phyloP scores from a whole-genome alignment of 1,140 invertebrate genomes.

The Ceratina japonica region DNA sequence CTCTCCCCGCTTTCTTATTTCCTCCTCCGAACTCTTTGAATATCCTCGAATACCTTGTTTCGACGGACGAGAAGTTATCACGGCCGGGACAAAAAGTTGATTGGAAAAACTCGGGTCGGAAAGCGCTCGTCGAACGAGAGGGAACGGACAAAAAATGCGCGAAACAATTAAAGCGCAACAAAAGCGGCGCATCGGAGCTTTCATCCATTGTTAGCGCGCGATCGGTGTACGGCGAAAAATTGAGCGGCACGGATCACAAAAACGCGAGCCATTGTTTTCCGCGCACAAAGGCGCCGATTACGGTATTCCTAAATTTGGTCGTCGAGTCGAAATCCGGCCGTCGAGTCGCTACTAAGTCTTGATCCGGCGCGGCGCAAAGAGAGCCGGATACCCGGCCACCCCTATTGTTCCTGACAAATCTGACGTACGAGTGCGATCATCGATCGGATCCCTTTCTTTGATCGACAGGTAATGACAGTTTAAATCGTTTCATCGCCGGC shows the following conservation, averaged over 20 bases:
- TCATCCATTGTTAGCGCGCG: conserved; percentile 16
- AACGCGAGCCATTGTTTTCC: conserved; percentile 39
- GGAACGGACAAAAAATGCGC: not conserved
- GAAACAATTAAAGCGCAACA: conserved; percentile 36
- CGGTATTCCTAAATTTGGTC: conserved; percentile 56
- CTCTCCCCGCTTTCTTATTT: conserved; percentile 7
- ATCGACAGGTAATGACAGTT: conserved; percentile 75
- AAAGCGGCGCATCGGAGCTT: conserved; percentile 29
- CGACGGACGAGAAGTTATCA: not conserved
- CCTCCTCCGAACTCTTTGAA: conserved; percentile 11
- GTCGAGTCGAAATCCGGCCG: conserved; percentile 47
- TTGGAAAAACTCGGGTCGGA: not conserved
- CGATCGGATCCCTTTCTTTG: conserved; percentile 70
- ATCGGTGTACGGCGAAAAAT: conserved; percentile 26
- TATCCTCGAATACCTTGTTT: conserved; percentile 1
- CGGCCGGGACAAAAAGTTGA: not conserved
- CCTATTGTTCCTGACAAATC: conserved; percentile 73
- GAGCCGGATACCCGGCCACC: conserved; percentile 25
- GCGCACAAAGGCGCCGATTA: conserved; percentile 28
- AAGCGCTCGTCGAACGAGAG: not conserved
- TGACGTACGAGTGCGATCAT: conserved; percentile 74
- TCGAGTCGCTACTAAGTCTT: conserved; percentile 73
- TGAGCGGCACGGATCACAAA: conserved; percentile 33
- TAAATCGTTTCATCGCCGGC: conserved; percentile 64
- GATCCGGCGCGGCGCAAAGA: conserved; percentile 61